Evolutionary conservation across 2,113 vertebrate species (phyloP).

Genomic region (Prinia subflava): DNA sequence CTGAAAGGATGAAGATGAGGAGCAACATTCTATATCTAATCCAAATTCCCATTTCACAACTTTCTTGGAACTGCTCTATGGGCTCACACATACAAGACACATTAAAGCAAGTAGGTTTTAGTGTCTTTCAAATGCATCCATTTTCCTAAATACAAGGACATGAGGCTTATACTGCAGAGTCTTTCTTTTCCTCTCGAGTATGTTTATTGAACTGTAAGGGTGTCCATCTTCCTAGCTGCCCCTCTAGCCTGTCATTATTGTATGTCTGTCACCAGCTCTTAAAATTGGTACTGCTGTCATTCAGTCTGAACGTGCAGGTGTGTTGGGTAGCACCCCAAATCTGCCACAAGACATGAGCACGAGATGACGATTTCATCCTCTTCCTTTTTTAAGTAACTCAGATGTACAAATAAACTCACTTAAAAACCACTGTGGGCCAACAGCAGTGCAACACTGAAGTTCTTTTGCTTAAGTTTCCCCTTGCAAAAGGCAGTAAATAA

Average conservation of each 20-base stretch:
- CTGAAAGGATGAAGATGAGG: not conserved
- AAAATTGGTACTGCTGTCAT: fast-evolving
- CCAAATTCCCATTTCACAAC: not conserved
- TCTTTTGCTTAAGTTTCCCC: not conserved
- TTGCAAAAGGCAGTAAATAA: not conserved
- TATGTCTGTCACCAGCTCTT: not conserved
- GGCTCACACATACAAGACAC: not conserved
- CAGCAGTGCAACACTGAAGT: not conserved
- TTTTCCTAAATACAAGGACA: not conserved
- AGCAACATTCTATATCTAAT: not conserved
- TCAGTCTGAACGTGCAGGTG: fast-evolving
- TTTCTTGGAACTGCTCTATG: not conserved
- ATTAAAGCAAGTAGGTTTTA: not conserved
- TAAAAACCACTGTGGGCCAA: not conserved
- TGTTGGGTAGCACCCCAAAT: not conserved
- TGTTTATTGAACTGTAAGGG: not conserved
- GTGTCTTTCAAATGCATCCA: not conserved
- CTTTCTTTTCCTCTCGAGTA: not conserved
- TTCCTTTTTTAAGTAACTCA: not conserved
- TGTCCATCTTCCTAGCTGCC: not conserved
- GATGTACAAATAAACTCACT: not conserved
- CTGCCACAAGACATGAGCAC: fast-evolving
- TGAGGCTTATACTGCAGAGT: not conserved
- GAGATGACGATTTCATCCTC: not conserved
- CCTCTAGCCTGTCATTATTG: not conserved